Percentiles rank a stretch among this genome's conserved stretches.
phyloP scores from a whole-genome alignment of 2,888 invertebrate genomes.

The Boloria euphrosyne region DNA sequence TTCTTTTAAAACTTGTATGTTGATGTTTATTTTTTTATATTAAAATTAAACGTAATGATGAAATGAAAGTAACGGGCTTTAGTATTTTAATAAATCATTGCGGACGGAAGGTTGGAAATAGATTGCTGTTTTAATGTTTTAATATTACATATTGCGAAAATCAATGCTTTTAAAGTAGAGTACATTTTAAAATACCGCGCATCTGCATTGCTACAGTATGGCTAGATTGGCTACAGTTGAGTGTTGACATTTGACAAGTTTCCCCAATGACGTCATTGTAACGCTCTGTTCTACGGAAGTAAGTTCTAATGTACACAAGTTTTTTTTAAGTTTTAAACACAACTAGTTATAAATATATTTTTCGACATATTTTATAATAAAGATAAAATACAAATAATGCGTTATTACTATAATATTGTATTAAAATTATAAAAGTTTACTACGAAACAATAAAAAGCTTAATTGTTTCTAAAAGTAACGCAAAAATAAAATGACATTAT shows the following conservation, averaged over 20 bases:
- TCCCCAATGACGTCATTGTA: conserved; percentile 25
- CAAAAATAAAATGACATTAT: conserved; percentile 1
- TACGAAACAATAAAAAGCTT: not conserved
- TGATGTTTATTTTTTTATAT: too few species aligned
- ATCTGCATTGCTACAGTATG: conserved; percentile 58
- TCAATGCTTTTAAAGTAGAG: conserved; percentile 31
- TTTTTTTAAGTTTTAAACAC: not conserved
- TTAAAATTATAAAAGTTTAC: not conserved
- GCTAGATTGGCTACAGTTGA: too few species aligned
- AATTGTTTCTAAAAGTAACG: too few species aligned
- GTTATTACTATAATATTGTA: not conserved
- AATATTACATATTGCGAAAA: conserved; percentile 13
- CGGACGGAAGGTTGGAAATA: conserved; percentile 17
- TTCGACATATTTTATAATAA: not conserved
- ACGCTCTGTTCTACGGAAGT: conserved; percentile 23
- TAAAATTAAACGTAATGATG: too few species aligned
- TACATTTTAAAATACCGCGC: conserved; percentile 56
- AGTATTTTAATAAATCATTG: not conserved
- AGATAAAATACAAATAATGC: not conserved
- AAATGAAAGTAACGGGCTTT: too few species aligned
- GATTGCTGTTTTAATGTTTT: not conserved
- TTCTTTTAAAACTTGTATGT: conserved; percentile 1
- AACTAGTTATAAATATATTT: not conserved
- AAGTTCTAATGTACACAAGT: not conserved
- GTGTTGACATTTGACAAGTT: conserved; percentile 17